Evolutionary conservation across 53 echinoderm and acorn worm species (phyloP), one percentile per base, ranked within the genome.

Genomic region (Patiria pectinifera): DNA sequence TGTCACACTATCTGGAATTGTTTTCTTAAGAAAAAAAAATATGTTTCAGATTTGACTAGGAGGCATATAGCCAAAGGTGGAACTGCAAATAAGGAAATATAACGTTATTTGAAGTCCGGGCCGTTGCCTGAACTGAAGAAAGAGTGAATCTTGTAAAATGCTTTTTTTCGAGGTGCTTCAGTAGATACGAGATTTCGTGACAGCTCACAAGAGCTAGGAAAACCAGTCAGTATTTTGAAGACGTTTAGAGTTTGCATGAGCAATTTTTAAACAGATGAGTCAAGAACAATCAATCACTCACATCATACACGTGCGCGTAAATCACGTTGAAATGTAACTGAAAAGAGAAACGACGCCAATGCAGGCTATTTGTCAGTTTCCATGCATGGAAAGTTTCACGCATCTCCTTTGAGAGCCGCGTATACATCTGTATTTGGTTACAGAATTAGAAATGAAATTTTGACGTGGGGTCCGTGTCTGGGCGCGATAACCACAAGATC

Each of bases 401-500:
- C 74, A 4, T 74, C 24, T 9, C 74, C 24, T n/a, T n/a, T 74
- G 24, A 74, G 22, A 74, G 74, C 74, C 74, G 69, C 53, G 8
- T 53, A 66, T 66, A 66, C 74, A 74, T 10, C n/a, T 74, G 74
- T 74, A n/a, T 74, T 74, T 74, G 74, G 74, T 74, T 23, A 74
- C 21, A 23, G 74, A 74, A n/a, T 23, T 10, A 24, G 22, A 10
- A 24, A 74, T 74, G 74, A 74, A 0, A 74, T 22, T 74, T n/a
- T 21, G 22, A 74, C 66, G 66, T 15, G 66, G 8, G 53, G 53
- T 23, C 24, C 11, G 24, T 74, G 74, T 74, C 74, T 23, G 24
- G 74, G 24, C 23, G 74, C 74, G 24, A 74, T 74, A 74, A 74
- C 74, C 24, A 23, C 74, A 7, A 53, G 53, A 23, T 74, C 74